These are phyloP conservation scores for Metaphire vulgaris DNA, from an alignment of 1,140 invertebrate genomes.

Conservation along the genomic window DNA sequence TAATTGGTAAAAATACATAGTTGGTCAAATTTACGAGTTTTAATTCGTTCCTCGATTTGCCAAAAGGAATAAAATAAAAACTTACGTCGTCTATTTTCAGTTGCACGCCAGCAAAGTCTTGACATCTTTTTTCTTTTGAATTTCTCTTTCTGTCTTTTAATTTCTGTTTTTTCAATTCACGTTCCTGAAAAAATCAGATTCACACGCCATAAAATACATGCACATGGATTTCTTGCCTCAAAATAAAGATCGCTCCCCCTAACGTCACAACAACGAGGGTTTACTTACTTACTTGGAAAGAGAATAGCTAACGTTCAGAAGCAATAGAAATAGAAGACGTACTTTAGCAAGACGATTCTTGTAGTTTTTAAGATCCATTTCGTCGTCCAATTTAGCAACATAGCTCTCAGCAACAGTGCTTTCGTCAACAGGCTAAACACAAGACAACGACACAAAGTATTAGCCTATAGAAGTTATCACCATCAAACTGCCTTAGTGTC, in stretches of 20 bases:
- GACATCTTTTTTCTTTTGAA: not conserved
- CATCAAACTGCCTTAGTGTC: not conserved
- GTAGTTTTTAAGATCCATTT: no score
- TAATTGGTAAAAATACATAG: no score
- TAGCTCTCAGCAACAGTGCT: no score
- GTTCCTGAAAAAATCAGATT: not conserved
- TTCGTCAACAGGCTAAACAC: no score
- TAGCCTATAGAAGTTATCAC: not conserved
- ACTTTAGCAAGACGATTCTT: not conserved
- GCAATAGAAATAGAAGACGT: not conserved
- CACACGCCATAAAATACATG: not conserved
- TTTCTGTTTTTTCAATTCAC: not conserved
- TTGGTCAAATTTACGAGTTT: no score
- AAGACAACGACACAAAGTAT: no score
- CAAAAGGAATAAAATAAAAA: no score
- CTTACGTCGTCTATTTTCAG: not conserved
- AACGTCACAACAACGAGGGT: not conserved
- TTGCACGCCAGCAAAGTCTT: not conserved
- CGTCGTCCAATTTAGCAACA: no score
- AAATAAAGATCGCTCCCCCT: not conserved
- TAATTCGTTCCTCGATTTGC: no score
- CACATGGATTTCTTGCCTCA: not conserved
- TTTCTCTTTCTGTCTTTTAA: not conserved
- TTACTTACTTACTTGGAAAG: no score
- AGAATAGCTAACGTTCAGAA: no score